Evolutionary conservation across 92 coral and sea anemone species (phyloP), one percentile per base, ranked within the genome.

Genomic region (Zoanthus gigantus): DNA sequence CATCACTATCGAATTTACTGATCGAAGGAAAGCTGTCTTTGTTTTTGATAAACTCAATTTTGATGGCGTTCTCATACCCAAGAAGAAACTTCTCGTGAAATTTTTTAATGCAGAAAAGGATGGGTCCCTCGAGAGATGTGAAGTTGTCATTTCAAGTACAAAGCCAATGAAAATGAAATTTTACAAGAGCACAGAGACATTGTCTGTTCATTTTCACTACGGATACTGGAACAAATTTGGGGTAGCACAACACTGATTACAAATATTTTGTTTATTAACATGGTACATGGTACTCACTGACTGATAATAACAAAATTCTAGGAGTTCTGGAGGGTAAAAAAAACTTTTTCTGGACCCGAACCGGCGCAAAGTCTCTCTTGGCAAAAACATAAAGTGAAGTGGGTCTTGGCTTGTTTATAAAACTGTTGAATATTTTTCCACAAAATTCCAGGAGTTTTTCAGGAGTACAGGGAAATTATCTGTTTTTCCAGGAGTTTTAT

Each of bases 11-110:
- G 17, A 23, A 37, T 32, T 87, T 28, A 71, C 76, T 17, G 90
- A 87, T 56, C 83, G 66, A 63, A 87, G 88, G 73, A 87, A 87
- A 87, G 77, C 79, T 61, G 88, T 81, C 7, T 87, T 80, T 86
- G 63, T 87, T n/a, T 63, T 87, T 37, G 65, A 87, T 42, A 73
- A 58, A 32, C 68, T 87, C 30, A 87, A 87, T 63, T 88, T 63
- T 58, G 87, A 87, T 31, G 87, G 88, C 14, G 87, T 87, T 65
- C 42, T 45, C 37, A 11, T 87, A 30, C 46, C 83, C 76, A 87
- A 79, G 65, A 32, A 67, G n/a, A 15, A 16, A 23, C 79, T 88
- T 0, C 46, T 86, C 9, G 7, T 34, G 45, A 88, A 82, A 71
- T 17, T 32, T 30, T 68, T 69, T 29, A 42, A 29, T 56, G 34